A percentile compares a stretch with the other conserved stretches of the same genome.
These are phyloP conservation scores for Diorhabda elongata DNA, from an alignment of 1,140 invertebrate species.

Conservation along the genomic window DNA sequence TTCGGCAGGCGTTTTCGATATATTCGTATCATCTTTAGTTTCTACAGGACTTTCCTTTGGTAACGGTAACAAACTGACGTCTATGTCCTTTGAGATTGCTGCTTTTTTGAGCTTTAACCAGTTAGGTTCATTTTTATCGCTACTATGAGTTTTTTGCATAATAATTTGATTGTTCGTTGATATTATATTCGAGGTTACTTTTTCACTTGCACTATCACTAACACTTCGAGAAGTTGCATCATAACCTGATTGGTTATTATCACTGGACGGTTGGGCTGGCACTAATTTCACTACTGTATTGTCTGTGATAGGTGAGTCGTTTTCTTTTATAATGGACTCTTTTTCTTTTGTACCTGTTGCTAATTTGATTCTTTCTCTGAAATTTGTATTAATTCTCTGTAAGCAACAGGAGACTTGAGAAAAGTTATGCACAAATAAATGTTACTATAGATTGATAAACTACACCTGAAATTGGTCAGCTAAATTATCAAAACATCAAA, in stretches of 20 bases:
- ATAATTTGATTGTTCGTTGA: constrained; percentile 7
- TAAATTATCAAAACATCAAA: too few species aligned
- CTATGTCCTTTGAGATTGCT: constrained; percentile 47
- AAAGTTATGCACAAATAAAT: too few species aligned
- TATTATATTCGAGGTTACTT: constrained; percentile 17
- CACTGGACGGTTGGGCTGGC: constrained; percentile 28
- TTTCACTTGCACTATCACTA: constrained; percentile 4
- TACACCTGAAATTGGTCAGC: too few species aligned
- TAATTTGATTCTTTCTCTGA: constrained; percentile 37
- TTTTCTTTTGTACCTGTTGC: constrained; percentile 34
- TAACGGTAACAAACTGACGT: constrained; percentile 14
- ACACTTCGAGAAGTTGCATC: neutral
- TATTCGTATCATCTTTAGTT: constrained; percentile 5
- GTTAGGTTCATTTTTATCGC: constrained; percentile 42
- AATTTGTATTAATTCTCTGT: neutral
- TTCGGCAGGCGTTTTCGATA: constrained; percentile 3
- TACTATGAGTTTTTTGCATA: constrained; percentile 21
- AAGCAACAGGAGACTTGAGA: too few species aligned
- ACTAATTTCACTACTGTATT: constrained; percentile 12
- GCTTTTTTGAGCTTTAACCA: constrained; percentile 58
- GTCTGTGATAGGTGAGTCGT: constrained; percentile 21
- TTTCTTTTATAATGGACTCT: constrained; percentile 30
- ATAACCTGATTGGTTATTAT: constrained; percentile 15
- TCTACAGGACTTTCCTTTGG: constrained; percentile 43
- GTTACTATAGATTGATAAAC: too few species aligned